phyloP scores from a whole-genome alignment of 2,888 invertebrate species.

The Morpho achilles region DNA sequence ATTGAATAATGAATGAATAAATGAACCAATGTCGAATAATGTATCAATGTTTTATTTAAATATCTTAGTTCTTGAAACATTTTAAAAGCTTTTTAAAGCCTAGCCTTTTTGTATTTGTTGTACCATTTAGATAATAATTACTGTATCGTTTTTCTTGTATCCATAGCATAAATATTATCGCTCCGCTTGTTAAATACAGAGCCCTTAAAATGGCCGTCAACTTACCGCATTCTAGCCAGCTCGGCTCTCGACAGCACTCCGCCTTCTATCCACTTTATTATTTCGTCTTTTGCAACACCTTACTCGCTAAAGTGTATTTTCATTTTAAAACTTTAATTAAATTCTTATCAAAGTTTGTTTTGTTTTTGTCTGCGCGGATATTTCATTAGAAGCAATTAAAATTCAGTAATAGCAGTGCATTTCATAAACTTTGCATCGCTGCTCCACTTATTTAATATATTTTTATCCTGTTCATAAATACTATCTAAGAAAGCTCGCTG shows the following conservation, averaged over 20 bases:
- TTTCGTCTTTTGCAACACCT: slow-evolving; percentile 11
- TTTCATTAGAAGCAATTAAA: background rate
- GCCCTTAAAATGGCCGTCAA: slow-evolving; percentile 8
- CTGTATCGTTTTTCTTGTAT: too few relatives aligned
- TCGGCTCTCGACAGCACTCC: slow-evolving; percentile 5
- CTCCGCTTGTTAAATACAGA: slow-evolving; percentile 2
- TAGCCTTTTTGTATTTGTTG: too few relatives aligned
- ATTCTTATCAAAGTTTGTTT: background rate
- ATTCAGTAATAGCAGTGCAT: background rate
- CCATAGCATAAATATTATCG: background rate
- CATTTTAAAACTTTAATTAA: background rate
- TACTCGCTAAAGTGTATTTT: background rate
- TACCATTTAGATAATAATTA: too few relatives aligned
- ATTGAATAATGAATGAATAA: too few relatives aligned
- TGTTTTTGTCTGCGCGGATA: background rate
- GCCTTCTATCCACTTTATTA: slow-evolving; percentile 12
- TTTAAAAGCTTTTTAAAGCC: too few relatives aligned
- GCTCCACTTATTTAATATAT: too few relatives aligned
- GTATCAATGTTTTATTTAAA: too few relatives aligned
- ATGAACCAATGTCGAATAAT: too few relatives aligned
- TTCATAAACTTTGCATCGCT: background rate
- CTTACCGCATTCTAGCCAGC: slow-evolving; percentile 11
- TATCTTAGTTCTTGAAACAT: too few relatives aligned
- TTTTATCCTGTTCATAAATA: too few relatives aligned
- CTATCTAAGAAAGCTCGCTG: too few relatives aligned